Evolutionary conservation across 1,140 invertebrate genomes (phyloP).

Genomic region (Antheraea mylitta): DNA sequence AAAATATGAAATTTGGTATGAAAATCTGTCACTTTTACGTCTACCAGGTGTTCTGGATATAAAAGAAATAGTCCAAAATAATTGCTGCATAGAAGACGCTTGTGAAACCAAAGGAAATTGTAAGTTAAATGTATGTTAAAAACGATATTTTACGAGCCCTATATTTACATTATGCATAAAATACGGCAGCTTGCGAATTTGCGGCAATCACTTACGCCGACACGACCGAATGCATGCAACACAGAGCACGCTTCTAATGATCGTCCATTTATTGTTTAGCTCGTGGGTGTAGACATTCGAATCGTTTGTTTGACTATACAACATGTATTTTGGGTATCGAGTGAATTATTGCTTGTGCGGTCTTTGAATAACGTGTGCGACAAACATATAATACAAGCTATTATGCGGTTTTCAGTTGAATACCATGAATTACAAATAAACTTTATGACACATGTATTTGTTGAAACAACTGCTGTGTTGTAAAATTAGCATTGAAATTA

Average conservation of each 20-base stretch:
- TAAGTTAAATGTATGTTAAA: too few relatives aligned
- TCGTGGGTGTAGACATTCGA: conserved; percentile 20
- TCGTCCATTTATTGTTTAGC: conserved; percentile 41
- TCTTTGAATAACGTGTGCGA: not conserved
- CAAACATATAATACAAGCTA: not conserved
- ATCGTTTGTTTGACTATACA: conserved; percentile 8
- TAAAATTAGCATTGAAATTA: too few relatives aligned
- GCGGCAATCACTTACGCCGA: conserved; percentile 53
- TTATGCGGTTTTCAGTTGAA: not conserved
- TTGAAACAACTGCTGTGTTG: too few relatives aligned
- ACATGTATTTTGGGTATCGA: not conserved
- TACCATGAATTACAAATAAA: too few relatives aligned
- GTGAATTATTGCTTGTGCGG: not conserved
- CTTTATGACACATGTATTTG: too few relatives aligned
- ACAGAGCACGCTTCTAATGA: conserved; percentile 39
- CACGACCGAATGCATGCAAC: conserved; percentile 53
- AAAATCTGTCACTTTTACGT: too few relatives aligned
- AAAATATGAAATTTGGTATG: too few relatives aligned
- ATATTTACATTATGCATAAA: conserved; percentile 12
- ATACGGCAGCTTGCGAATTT: conserved; percentile 50
- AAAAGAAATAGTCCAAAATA: too few relatives aligned
- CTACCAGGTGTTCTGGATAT: too few relatives aligned
- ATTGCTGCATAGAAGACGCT: too few relatives aligned
- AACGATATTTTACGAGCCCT: not conserved
- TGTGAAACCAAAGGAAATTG: too few relatives aligned